Evolutionary conservation across 2,113 vertebrate genomes (phyloP).

Genomic region (Zosterops hypoxanthus): DNA sequence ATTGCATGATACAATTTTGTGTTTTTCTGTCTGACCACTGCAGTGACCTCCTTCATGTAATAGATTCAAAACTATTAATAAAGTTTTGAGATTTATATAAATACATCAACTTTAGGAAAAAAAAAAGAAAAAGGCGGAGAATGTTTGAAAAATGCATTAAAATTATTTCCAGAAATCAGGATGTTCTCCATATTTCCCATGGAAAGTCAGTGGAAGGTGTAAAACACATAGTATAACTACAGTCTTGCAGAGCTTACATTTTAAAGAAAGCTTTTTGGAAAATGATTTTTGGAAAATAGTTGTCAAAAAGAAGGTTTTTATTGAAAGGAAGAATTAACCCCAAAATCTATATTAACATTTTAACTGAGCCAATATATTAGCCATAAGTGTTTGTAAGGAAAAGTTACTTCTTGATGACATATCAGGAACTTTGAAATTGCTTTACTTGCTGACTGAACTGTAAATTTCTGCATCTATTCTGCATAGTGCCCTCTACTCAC

Average conservation of each 20-base stretch:
- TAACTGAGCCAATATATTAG: not conserved
- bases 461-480: not conserved
- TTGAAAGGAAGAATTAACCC: not conserved
- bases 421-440: not conserved
- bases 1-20: not conserved
- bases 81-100: not conserved
- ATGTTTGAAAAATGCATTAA: not conserved
- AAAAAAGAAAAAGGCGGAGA: not conserved
- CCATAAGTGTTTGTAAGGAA: not conserved
- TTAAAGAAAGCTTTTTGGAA: not conserved
- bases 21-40: not conserved
- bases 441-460: not conserved
- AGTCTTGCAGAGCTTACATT: not conserved
- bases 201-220: not conserved
- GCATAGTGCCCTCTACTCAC: not conserved
- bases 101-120: not conserved
- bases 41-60: not conserved
- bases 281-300: not conserved
- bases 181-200: not conserved
- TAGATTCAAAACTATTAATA: not conserved
- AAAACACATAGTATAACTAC: not conserved
- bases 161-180: not conserved
- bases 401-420: not conserved
- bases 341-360: not conserved
- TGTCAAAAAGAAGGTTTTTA: not conserved